Evolutionary conservation across 2,113 vertebrate genomes (phyloP), one percentile per base, ranked within the genome.

Genomic region (Ardeotis arabs): DNA sequence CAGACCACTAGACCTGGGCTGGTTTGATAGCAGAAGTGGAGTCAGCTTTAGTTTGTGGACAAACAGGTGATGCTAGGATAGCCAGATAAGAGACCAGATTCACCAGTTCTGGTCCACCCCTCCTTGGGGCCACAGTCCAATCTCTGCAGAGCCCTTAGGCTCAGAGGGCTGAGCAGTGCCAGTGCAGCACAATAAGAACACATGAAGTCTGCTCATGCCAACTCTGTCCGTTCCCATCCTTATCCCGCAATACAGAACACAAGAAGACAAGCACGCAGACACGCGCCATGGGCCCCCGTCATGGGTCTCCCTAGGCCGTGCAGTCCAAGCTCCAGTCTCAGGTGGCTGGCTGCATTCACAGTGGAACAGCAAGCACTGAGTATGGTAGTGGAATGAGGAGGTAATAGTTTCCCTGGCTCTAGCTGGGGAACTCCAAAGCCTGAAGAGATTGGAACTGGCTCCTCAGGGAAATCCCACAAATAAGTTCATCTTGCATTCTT

Each of bases 131-230:
- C 10, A 7, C 78, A 50, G 29, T 6, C 31, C 83, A 29, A 31
- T 37, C 37, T 67, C 33, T 12, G 35, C 59, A 58, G 52, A 78
- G 53, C 44, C 25, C 53, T 17, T 12, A 6, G 17, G n/a, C 50
- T n/a, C 29, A 52, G 49, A 44, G 28, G 28, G 8, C 22, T 25
- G 70, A 16, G 25, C 33, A 56, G 45, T 19, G 28, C 35, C 84
- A n/a, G 27, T 0, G 0, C 47, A 47, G n/a, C 24, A 49, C 1
- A 0, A 27, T 45, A 15, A 33, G 55, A n/a, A 27, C 0, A 5
- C 55, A 8, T 0, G 3, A 52, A 84, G 56, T 28, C 50, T 55
- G 45, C 53, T 52, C 20, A 4, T 8, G 25, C 25, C 12, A 18
- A 2, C 45, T 29, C 21, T 9, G 12, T 28, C 28, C 1, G 0